phyloP scores from a whole-genome alignment of 2,113 vertebrate species.

The Syngnathus floridae region DNA sequence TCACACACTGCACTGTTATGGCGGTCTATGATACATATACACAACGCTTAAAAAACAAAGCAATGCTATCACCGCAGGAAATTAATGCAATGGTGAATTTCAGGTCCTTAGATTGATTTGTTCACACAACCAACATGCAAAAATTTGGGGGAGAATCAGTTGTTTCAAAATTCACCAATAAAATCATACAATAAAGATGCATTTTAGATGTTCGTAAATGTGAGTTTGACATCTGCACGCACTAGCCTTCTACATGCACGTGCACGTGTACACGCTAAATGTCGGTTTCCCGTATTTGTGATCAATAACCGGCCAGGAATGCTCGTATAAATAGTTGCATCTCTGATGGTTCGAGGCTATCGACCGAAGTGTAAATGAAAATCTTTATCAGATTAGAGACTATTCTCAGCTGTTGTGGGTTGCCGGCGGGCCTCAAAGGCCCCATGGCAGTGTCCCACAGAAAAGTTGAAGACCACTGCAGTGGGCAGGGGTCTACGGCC shows the following conservation, averaged over 20 bases:
- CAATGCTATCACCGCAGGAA: not conserved
- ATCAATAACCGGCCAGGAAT: slow-evolving; percentile 67
- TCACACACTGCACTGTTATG: not conserved
- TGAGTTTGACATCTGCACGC: slow-evolving; percentile 38
- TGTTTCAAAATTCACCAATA: not conserved
- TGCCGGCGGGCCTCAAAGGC: slow-evolving; percentile 42
- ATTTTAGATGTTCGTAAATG: not conserved
- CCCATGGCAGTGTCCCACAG: slow-evolving; percentile 42
- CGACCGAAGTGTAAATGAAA: slow-evolving; percentile 73
- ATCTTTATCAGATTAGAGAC: slow-evolving; percentile 73
- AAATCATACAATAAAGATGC: not conserved
- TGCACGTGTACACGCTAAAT: slow-evolving; percentile 48
- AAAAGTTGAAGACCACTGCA: slow-evolving; percentile 64
- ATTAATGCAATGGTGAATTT: not conserved
- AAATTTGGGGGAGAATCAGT: too few relatives aligned
- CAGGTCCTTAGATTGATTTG: not conserved
- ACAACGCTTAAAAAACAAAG: not conserved
- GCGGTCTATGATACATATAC: not conserved
- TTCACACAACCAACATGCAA: not conserved
- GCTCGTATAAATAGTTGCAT: slow-evolving; percentile 73
- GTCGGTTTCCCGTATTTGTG: slow-evolving; percentile 66
- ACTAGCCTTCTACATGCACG: slow-evolving; percentile 13
- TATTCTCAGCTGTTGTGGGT: slow-evolving; percentile 58
- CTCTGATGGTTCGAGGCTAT: slow-evolving; percentile 67
- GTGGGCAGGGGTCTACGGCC: slow-evolving; percentile 69